phyloP scores from a whole-genome alignment of 2,113 vertebrate species.

The Speoplatyrhinus poulsoni region DNA sequence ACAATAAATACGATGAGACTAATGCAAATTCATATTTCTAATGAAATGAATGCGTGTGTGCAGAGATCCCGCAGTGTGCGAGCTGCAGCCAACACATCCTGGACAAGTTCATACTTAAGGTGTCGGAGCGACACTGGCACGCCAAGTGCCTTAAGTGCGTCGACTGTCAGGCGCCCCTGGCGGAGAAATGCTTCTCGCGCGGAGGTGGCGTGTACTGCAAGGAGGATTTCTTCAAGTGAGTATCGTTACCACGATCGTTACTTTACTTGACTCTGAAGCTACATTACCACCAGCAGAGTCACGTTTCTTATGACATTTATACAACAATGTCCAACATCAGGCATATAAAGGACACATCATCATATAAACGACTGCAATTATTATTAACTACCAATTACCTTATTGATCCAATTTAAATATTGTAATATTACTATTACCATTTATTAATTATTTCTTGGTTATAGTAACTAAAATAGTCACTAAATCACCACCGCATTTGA shows the following conservation, averaged over 20 bases:
- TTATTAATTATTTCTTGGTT: too few species aligned
- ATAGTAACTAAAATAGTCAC: too few species aligned
- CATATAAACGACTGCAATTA: too few species aligned
- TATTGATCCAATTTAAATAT: too few species aligned
- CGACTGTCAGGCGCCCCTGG: slow-evolving; percentile 94
- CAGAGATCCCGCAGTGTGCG: slow-evolving; percentile 96
- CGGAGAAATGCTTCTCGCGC: slow-evolving; percentile 94
- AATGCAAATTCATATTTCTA: neutral
- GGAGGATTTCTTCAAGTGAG: slow-evolving; percentile 99
- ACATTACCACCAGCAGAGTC: neutral
- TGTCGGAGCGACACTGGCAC: slow-evolving; percentile 98
- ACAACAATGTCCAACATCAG: too few species aligned
- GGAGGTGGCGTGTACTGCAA: slow-evolving; percentile 97
- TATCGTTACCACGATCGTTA: slow-evolving; percentile 23
- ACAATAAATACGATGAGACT: neutral
- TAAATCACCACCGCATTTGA: too few species aligned
- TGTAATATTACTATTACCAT: too few species aligned
- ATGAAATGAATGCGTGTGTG: neutral
- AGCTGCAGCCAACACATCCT: slow-evolving; percentile 98
- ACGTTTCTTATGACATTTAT: neutral
- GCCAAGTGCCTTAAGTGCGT: slow-evolving; percentile 96
- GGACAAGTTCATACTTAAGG: slow-evolving; percentile 99
- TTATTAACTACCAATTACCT: too few species aligned
- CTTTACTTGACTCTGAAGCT: neutral
- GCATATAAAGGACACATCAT: too few species aligned